These are phyloP conservation scores for Byasa hedistus DNA, from an alignment of 2,888 invertebrate species.

Conservation along the genomic window DNA sequence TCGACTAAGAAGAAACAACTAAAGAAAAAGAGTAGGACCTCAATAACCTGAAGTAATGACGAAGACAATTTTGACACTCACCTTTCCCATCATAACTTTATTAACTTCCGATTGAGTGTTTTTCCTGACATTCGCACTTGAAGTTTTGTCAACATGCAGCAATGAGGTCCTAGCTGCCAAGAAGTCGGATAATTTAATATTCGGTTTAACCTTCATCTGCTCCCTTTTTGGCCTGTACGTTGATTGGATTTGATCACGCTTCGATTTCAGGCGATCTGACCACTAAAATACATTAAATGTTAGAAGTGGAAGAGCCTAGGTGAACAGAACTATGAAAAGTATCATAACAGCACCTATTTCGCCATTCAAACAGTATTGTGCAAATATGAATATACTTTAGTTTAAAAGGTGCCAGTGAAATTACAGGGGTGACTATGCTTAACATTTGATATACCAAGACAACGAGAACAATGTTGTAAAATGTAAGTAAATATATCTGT, in stretches of 20 bases:
- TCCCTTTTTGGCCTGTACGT: constrained; percentile 65
- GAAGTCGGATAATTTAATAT: constrained; percentile 86
- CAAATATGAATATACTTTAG: no score
- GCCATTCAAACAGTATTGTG: no score
- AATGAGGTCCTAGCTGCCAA: constrained; percentile 91
- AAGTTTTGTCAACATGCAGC: constrained; percentile 94
- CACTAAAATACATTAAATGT: constrained; percentile 77
- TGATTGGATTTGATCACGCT: constrained; percentile 84
- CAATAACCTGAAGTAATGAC: no score
- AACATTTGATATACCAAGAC: background rate
- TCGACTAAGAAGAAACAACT: no score
- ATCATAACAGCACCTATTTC: no score
- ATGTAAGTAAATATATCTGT: no score
- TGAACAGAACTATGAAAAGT: no score
- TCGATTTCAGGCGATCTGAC: constrained; percentile 88
- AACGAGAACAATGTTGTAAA: no score
- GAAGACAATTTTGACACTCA: constrained; percentile 50
- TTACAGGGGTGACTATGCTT: no score
- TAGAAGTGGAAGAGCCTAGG: no score
- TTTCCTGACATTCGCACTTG: constrained; percentile 90
- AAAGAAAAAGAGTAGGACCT: no score
- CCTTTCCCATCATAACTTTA: constrained; percentile 92
- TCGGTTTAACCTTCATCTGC: constrained; percentile 79
- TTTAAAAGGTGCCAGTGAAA: no score
- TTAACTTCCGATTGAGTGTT: constrained; percentile 92